Base-by-base conservation (phyloP, 1,140 invertebrate genomes). In the Hirudo medicinalis region DNA sequence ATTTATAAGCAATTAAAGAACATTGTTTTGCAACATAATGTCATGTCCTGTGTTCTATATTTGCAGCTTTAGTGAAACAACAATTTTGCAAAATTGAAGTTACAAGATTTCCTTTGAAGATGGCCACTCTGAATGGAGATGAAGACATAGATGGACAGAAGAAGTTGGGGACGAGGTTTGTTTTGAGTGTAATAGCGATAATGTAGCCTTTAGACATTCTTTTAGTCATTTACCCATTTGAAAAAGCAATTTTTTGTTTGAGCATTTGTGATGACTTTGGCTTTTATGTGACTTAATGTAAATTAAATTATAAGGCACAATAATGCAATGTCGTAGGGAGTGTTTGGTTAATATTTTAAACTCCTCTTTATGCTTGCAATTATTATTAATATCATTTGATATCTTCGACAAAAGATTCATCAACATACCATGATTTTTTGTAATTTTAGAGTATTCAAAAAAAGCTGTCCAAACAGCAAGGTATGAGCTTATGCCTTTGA, bases 381-480 rank as follows among this genome's bases (percentile, higher is more conserved):
- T 36, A 36, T 2, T 36, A 36, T 36, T 36, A n/a, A n/a, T 36
- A 2, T 36, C 32, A 36, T 36, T 6, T 36, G 32, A 36, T 6
- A 36, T 36, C 32, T 36, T 36, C 6, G 32, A 36, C 6, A 36
- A n/a, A n/a, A n/a, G n/a, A n/a, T n/a, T n/a, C n/a, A n/a, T n/a
- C n/a, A n/a, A n/a, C n/a, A n/a, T n/a, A 60, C 15, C 19, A 11
- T 69, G 27, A 17, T 22, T 71, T 19, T 74, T 72, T 72, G 43
- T 49, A 0, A 17, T 77, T 78, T 60, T 81, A 92, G 92, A 84
- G 92, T 94, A 13, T 96, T 94, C 83, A 94, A 96, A 84, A 95
- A 95, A 81, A 92, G 91, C 80, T 92, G 90, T 72, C 90, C 91
- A 20, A 94, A 94, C 87, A 91, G 91, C 75, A 94, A 94, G 84